A percentile compares a stretch with the other conserved stretches of the same genome.
Evolutionary conservation across 2,797 vertebrate species (phyloP).

Genomic region (Sebastes steindachneri): DNA sequence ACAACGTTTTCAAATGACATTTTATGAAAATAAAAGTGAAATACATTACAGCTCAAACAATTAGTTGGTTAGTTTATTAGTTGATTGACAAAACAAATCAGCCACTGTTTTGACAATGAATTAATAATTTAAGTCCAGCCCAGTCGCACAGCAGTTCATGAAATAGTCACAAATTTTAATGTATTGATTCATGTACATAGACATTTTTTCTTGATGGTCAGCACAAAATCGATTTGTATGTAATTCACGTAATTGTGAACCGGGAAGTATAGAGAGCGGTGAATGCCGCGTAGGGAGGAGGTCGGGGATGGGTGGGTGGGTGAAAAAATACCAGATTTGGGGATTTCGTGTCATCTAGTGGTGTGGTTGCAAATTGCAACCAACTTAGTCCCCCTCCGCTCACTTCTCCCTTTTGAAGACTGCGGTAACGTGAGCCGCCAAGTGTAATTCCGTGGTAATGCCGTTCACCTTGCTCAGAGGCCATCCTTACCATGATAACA

Average conservation of each 20-base stretch:
- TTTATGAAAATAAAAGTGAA: background rate
- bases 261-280: too few relatives aligned
- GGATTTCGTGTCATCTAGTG: too few relatives aligned
- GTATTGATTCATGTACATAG: too few relatives aligned
- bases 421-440: rapidly evolving
- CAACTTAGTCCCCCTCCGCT: rapidly evolving
- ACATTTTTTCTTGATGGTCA: too few relatives aligned
- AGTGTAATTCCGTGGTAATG: rapidly evolving
- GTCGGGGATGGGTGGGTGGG: too few relatives aligned
- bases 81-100: background rate
- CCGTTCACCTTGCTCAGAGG: rapidly evolving
- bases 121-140: background rate
- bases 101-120: background rate
- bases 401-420: too few relatives aligned
- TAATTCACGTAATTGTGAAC: too few relatives aligned
- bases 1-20: rapidly evolving
- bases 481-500: background rate
- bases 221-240: too few relatives aligned
- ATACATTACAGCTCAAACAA: background rate
- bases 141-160: rapidly evolving
- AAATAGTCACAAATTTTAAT: too few relatives aligned
- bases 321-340: too few relatives aligned
- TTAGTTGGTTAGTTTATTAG: background rate
- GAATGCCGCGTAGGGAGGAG: rapidly evolving
- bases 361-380: too few relatives aligned